A percentile compares a stretch with the other conserved stretches of the same genome.
Evolutionary conservation across 2,797 vertebrate species (phyloP).

Genomic region (Galagoides demidoff): DNA sequence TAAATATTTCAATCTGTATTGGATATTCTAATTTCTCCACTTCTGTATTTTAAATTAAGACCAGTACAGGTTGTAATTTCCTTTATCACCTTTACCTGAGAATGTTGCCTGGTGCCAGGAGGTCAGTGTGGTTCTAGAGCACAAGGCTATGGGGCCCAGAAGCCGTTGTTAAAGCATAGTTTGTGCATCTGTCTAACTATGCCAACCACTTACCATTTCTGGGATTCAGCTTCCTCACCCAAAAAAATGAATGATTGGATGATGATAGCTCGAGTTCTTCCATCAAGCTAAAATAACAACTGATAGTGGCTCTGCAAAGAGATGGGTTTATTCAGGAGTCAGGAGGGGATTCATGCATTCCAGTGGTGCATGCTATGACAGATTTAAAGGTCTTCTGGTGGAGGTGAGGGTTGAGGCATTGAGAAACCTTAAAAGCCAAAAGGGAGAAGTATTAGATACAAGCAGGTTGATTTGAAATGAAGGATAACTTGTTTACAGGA

Average conservation of each 20-base stretch:
- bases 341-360: neutral
- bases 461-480: neutral
- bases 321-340: neutral
- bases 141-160: neutral
- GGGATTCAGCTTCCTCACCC: neutral
- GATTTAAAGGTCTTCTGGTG: too few relatives aligned
- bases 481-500: neutral
- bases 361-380: neutral
- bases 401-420: neutral
- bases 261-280: neutral
- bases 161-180: neutral
- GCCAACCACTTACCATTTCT: neutral
- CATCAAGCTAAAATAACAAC: neutral
- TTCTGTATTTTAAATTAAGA: slow-evolving; percentile 10
- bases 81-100: neutral
- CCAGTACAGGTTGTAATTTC: neutral
- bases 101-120: neutral
- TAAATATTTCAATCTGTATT: neutral
- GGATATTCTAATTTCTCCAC: neutral
- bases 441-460: neutral
- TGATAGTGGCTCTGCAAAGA: neutral
- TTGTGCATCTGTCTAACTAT: neutral
- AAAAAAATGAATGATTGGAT: neutral
- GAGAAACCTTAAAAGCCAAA: neutral
- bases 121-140: neutral